Conservation (phyloP, 2,888 invertebrate genomes). For the Scaptodrosophila latifasciaeformis region DNA sequence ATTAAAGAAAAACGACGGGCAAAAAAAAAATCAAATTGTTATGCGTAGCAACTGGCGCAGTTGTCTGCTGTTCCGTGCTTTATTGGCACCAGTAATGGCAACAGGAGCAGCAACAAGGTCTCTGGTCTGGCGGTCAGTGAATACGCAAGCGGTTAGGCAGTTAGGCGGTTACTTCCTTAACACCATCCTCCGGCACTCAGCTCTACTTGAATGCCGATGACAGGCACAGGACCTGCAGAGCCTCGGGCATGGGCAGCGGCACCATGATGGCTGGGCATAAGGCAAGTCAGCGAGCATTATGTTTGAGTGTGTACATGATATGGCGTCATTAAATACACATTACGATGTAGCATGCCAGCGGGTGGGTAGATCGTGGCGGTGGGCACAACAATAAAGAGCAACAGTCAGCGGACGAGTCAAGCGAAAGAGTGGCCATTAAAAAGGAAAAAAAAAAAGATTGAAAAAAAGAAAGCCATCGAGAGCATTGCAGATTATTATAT, state of each 20-base stretch:
- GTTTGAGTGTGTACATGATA: slow-evolving; percentile 61
- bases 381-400: slow-evolving; percentile 38
- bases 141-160: slow-evolving; percentile 58
- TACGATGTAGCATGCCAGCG: slow-evolving; percentile 42
- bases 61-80: slow-evolving; percentile 38
- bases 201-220: no score
- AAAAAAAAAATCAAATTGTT: slow-evolving; percentile 2
- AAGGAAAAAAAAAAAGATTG: slow-evolving; percentile 38
- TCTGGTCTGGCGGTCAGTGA: slow-evolving; percentile 36
- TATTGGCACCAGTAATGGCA: slow-evolving; percentile 52
- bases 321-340: slow-evolving; percentile 68
- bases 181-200: no score
- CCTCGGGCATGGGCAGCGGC: slow-evolving; percentile 36
- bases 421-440: slow-evolving; percentile 54
- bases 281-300: slow-evolving; percentile 44
- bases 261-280: slow-evolving; percentile 27
- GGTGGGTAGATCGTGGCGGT: background rate
- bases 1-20: slow-evolving; percentile 22
- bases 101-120: background rate
- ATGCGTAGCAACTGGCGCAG: slow-evolving; percentile 19
- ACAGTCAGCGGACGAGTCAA: slow-evolving; percentile 31
- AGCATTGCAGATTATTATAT: no score
- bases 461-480: slow-evolving; percentile 20
- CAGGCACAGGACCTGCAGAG: background rate
- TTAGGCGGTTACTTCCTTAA: no score